Percentiles rank a stretch among this genome's conserved stretches.
Evolutionary conservation across 2,888 invertebrate species (phyloP).

Genomic region (Melieria omissa): DNA sequence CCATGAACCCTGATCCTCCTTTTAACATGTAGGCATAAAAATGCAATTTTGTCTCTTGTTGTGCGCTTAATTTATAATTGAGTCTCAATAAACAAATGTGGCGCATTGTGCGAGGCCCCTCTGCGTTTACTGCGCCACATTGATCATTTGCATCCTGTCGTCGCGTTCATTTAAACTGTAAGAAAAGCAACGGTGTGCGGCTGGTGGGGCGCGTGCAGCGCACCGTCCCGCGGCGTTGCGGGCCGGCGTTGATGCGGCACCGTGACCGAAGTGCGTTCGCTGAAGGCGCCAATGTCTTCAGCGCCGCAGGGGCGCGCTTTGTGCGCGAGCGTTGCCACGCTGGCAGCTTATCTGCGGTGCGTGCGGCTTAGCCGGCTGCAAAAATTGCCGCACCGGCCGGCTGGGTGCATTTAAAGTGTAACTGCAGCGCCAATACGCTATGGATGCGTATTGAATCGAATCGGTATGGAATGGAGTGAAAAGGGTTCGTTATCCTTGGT

Average conservation of each 20-base stretch:
- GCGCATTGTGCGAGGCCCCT: conserved; percentile 31
- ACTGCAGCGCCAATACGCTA: background rate
- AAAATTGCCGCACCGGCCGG: conserved; percentile 36
- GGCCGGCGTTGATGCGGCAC: background rate
- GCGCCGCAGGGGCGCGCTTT: conserved; percentile 56
- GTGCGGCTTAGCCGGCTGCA: conserved; percentile 36
- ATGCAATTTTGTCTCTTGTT: conserved; percentile 46
- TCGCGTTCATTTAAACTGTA: conserved; percentile 62
- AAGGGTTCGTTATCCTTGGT: conserved; percentile 12
- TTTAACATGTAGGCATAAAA: conserved; percentile 28
- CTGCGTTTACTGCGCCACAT: conserved; percentile 39
- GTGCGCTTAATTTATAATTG: conserved; percentile 58
- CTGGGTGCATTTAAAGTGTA: conserved; percentile 38
- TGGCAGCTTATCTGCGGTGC: conserved; percentile 28
- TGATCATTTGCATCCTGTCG: conserved; percentile 62
- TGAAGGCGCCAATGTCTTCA: conserved; percentile 62
- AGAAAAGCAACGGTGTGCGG: conserved; percentile 36
- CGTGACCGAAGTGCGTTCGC: conserved; percentile 37
- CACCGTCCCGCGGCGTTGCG: conserved; percentile 15
- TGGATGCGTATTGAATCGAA: too few relatives aligned
- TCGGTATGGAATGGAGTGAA: background rate
- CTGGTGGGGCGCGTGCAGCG: conserved; percentile 11
- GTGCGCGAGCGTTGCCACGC: conserved; percentile 27
- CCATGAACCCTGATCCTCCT: background rate
- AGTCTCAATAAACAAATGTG: conserved; percentile 56